Base-by-base conservation (phyloP, 2,888 invertebrate species). In the Eilema griseolum region DNA sequence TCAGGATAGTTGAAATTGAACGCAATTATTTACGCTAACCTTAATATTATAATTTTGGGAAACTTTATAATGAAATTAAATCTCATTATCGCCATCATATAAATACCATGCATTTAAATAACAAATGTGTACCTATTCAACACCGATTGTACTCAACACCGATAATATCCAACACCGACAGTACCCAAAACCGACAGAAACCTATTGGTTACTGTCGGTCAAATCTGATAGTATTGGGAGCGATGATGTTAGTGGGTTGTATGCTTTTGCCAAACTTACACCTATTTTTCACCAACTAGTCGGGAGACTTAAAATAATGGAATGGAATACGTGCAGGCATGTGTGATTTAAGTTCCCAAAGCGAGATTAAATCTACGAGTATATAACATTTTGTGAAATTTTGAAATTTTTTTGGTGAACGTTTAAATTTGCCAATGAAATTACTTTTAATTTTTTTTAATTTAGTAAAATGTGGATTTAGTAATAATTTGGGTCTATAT, bases 401-500 rank as follows among this genome's bases (percentile, higher is more conserved):
- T 28, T 33, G 28, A 61, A 46, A 33, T 66, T 61, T 12, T 37
- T 66, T 24, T n/a, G 57, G 33, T n/a, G 14, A 12, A 12, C 10
- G 20, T 41, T 59, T 33, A 57, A 8, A 61, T 57, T 67, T 63
- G 63, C 63, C 62, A 59, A 70, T 66, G 57, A 61, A 61, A 28
- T 31, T 52, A n/a, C 52, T 52, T 57, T 24, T 16, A 46, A 57
- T 61, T 62, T 41, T 37, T 59, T 41, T n/a, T 24, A 23, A 69
- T 62, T 66, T 72, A 70, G 67, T 72, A 24, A 31, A 31, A 72
- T 74, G 67, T 75, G 72, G 46, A 81, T 74, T 74, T 73, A 62
- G 37, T 60, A 71, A 71, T 83, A 76, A 83, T 73, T 80, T 82
- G 80, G 84, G 74, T 76, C 74, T 74, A 77, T 85, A 86, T 87